These are phyloP conservation scores for Lithosia quadra DNA, from an alignment of 2,888 invertebrate genomes.

Conservation along the genomic window DNA sequence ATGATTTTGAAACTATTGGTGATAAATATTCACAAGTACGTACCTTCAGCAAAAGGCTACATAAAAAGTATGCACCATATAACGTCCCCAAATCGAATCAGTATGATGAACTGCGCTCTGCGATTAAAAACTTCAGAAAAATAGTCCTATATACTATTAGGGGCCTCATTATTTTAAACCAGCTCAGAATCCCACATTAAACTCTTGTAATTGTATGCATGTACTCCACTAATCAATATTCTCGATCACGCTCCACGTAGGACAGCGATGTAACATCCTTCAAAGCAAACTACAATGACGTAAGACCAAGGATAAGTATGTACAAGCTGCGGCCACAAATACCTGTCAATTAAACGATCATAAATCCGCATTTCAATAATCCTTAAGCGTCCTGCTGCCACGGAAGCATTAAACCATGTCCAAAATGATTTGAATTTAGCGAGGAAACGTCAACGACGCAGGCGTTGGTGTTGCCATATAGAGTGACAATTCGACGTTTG, in stretches of 20 bases:
- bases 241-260: constrained; percentile 15
- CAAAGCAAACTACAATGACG: constrained; percentile 34
- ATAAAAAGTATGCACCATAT: no score
- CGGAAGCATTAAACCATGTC: constrained; percentile 65
- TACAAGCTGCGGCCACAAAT: constrained; percentile 21
- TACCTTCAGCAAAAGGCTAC: no score
- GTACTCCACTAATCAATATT: constrained; percentile 20
- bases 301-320: constrained; percentile 40
- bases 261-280: constrained; percentile 19
- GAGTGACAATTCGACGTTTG: constrained; percentile 25
- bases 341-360: constrained; percentile 50
- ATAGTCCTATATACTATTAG: not conserved
- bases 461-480: constrained; percentile 43
- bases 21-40: no score
- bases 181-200: not conserved
- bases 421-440: constrained; percentile 61
- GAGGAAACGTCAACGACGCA: constrained; percentile 63
- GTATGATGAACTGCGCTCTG: not conserved
- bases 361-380: constrained; percentile 54
- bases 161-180: not conserved
- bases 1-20: no score
- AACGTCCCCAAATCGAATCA: not conserved
- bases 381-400: constrained; percentile 48
- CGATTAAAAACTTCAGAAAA: not conserved
- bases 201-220: constrained; percentile 1